Base-by-base conservation (phyloP, 2,797 vertebrate species). In the Salarias fasciatus region DNA sequence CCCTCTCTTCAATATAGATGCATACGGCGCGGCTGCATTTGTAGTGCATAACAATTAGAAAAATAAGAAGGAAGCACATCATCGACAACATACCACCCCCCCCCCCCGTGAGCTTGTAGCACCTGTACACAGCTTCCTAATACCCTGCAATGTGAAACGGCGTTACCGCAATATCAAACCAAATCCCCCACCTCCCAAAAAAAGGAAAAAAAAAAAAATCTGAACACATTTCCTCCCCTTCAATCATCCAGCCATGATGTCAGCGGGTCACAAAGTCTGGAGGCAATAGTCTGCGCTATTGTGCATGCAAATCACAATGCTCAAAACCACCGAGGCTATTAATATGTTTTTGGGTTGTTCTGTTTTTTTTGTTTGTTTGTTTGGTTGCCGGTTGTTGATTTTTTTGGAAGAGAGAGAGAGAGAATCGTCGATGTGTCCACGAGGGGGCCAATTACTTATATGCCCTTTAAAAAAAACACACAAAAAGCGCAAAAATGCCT, bases 41-140 rank as follows among this genome's bases (percentile, higher is more conserved):
- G 71, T 57, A 80, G 57, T 73, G 68, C 73, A 82, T 73, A 48
- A 69, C 59, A 80, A 79, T 80, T 73, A 24, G 68, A 63, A 33
- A 77, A 84, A 77, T 69, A 72, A 70, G 68, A 75, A 81, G 60
- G 72, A 69, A 79, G 49, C 77, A 58, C 71, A 86, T 44, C 68
- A 71, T 63, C 72, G 73, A 82, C 28, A 75, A 79, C 64, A 79
- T 43, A 73, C 75, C 81, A 79, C 53, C 54, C 72, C 3, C 61
- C 60, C 53, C 54, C 72, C 3, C 61, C 60, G 79, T 67, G 68
- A 82, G 82, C 78, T 54, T 62, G 60, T 76, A 77, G 81, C 89
- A 88, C 87, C 80, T 89, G 83, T 89, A 58, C 79, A 77, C 84
- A 71, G 28, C 71, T 73, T 86, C 77, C 63, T 75, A 37, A 79